phyloP scores from a whole-genome alignment of 2,113 vertebrate species.

The Dicaeum eximium region DNA sequence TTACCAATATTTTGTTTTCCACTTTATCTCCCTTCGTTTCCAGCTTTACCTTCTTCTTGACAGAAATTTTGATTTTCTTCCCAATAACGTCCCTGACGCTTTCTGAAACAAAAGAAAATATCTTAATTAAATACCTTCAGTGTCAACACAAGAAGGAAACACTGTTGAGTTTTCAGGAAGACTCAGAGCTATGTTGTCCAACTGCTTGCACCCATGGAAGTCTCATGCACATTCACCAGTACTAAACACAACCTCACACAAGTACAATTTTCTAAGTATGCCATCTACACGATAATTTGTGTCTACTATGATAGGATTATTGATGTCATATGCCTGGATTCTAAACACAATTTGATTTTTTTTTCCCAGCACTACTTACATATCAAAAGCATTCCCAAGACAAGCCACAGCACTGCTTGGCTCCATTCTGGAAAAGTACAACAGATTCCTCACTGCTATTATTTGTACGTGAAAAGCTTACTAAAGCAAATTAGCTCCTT shows the following conservation, averaged over 20 bases:
- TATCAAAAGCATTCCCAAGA: constrained; percentile 10
- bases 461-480: neutral
- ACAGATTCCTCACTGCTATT: neutral
- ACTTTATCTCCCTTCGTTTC: constrained; percentile 95
- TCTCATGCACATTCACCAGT: neutral
- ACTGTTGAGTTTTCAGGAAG: neutral
- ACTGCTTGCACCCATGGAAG: neutral
- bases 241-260: neutral
- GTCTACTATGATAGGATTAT: neutral
- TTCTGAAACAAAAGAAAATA: constrained; percentile 69
- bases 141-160: neutral
- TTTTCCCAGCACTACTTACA: neutral
- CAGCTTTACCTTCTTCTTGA: constrained; percentile 93
- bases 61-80: constrained; percentile 89
- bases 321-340: neutral
- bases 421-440: neutral
- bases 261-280: neutral
- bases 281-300: neutral
- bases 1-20: constrained; percentile 95
- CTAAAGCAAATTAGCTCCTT: neutral
- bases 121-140: neutral
- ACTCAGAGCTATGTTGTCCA: neutral
- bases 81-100: constrained; percentile 92
- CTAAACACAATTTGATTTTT: neutral
- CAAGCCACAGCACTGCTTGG: neutral